Conservation (phyloP, 2,113 vertebrate genomes). For the Todiramphus chloris region DNA sequence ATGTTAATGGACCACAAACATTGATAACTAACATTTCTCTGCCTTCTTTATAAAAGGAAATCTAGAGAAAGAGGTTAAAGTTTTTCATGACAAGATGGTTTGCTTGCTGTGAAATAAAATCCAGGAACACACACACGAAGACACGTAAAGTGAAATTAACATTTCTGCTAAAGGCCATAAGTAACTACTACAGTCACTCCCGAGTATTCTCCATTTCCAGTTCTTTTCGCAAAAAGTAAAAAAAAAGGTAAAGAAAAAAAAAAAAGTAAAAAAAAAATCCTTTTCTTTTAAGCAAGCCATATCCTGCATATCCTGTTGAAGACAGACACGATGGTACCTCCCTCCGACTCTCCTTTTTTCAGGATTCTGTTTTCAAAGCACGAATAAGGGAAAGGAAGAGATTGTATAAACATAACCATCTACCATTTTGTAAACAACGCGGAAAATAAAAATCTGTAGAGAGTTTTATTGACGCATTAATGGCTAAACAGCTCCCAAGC, state of each 20-base stretch:
- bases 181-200: not conserved
- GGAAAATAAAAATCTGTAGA: not conserved
- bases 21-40: not conserved
- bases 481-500: not conserved
- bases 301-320: conserved; percentile 9
- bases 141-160: not conserved
- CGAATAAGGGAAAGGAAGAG: not conserved
- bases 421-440: conserved; percentile 10
- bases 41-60: not conserved
- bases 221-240: not conserved
- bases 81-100: not conserved
- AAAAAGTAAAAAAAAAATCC: not conserved
- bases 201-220: not conserved
- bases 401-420: not conserved
- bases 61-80: not conserved
- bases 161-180: not conserved
- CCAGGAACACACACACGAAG: not conserved
- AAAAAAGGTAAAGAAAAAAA: not conserved
- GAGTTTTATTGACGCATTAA: not conserved
- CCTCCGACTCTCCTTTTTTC: not conserved
- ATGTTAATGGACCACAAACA: not conserved
- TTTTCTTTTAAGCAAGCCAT: not conserved
- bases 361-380: not conserved
- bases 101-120: not conserved
- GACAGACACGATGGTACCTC: not conserved